Evolutionary conservation across 2,888 invertebrate genomes (phyloP).

Genomic region (Chymomyza fuscimana): DNA sequence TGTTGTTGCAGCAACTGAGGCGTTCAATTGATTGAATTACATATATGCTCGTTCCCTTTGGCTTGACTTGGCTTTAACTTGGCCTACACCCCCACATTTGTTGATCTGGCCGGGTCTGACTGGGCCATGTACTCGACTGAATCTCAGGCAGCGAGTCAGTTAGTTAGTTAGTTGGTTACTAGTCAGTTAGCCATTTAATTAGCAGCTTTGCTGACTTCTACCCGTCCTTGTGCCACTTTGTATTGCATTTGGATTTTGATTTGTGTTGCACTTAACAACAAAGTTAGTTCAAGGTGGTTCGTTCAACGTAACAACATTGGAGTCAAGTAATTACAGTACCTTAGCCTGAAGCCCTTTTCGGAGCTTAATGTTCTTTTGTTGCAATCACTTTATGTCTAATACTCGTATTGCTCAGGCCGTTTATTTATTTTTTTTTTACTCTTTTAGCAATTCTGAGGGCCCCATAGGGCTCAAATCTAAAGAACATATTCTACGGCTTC

Average conservation of each 20-base stretch:
- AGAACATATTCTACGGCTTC: no score
- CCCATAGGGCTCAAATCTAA: no score
- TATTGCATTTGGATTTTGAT: constrained; percentile 36
- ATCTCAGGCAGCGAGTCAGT: constrained; percentile 33
- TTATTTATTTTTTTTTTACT: no score
- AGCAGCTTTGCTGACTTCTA: constrained; percentile 38
- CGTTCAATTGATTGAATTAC: constrained; percentile 69
- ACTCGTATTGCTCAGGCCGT: constrained; percentile 10
- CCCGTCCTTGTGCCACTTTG: constrained; percentile 59
- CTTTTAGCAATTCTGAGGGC: no score
- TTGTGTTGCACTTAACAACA: constrained; percentile 37
- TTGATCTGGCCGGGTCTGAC: constrained; percentile 35
- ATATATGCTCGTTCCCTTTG: constrained; percentile 48
- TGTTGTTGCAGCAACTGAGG: constrained; percentile 26
- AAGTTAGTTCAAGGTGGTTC: constrained; percentile 49
- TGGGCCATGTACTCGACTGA: constrained; percentile 43
- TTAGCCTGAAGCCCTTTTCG: neutral
- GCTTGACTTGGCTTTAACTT: constrained; percentile 10
- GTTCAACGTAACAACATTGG: neutral
- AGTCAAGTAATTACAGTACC: neutral
- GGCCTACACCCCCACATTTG: constrained; percentile 53
- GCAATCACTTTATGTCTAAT: constrained; percentile 63
- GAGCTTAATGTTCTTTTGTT: constrained; percentile 23
- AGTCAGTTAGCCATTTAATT: constrained; percentile 67
- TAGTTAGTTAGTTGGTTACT: constrained; percentile 60